phyloP scores from a whole-genome alignment of 1,140 invertebrate genomes.

The Meloidogyne hapla region DNA sequence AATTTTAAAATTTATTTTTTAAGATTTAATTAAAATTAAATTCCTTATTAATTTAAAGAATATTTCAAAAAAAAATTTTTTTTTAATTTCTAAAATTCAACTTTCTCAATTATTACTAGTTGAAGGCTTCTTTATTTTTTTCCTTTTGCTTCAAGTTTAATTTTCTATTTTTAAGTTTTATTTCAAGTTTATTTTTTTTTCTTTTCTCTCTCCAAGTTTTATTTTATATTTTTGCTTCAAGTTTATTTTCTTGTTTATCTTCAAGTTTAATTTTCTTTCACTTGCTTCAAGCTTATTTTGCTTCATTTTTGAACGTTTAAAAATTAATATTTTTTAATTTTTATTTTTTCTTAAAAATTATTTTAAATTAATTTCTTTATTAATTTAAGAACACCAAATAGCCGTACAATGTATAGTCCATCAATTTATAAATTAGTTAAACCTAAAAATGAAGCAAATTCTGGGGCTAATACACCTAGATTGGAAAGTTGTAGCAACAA shows the following conservation, averaged over 20 bases:
- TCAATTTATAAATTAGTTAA: slow-evolving; percentile 38
- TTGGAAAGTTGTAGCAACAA: slow-evolving; percentile 1
- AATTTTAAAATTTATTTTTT: background rate
- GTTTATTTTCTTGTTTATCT: too few species aligned
- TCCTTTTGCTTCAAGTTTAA: too few species aligned
- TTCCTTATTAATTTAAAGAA: too few species aligned
- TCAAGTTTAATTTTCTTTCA: too few species aligned
- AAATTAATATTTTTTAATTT: background rate
- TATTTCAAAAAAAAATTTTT: too few species aligned
- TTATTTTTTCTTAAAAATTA: background rate
- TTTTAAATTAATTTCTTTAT: slow-evolving; percentile 13
- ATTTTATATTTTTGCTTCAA: too few species aligned
- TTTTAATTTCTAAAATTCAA: too few species aligned
- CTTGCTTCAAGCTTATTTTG: too few species aligned
- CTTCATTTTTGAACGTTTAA: too few species aligned
- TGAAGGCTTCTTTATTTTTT: too few species aligned
- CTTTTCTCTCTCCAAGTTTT: background rate
- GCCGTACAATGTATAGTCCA: slow-evolving; percentile 29
- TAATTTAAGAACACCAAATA: slow-evolving; percentile 26
- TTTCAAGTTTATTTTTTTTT: slow-evolving; percentile 2
- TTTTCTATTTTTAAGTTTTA: too few species aligned
- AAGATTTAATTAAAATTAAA: background rate
- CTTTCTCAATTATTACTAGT: too few species aligned
- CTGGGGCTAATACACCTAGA: slow-evolving; percentile 10
- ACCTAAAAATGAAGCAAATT: slow-evolving; percentile 34